Base-by-base conservation (phyloP, 2,113 vertebrate species). In the Chrysemys picta region DNA sequence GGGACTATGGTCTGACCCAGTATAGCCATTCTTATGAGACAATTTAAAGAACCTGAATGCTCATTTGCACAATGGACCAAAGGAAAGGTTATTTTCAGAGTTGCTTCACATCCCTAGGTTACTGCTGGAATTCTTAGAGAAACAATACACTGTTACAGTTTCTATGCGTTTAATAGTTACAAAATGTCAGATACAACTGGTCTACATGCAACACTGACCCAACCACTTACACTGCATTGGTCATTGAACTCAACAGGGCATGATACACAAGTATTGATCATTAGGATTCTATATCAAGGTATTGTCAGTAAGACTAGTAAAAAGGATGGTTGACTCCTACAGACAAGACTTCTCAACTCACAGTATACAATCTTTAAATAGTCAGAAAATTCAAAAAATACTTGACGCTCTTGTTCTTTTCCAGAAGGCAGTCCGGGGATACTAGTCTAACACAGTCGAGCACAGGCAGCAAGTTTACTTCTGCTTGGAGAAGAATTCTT, bases 401-500 rank as follows among this genome's bases (percentile, higher is more conserved):
- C 85, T 65, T 96, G 90, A 93, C 14, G 50, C 93, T 72, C 80
- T 96, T 97, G 95, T 90, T 96, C 82, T 97, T 95, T 42, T 91
- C 91, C 0, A 69, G 95, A 96, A 96, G 95, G 96, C 96, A 96
- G 91, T 14, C 13, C 5, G 50, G 16, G 13, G 50, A 50, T 50
- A 92, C 95, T 95, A 97, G 50, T 47, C 47, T 80, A 88, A 88
- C 31, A 80, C 38, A n/a, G 21, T n/a, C 17, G 57, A 8, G 72
- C 83, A 87, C 91, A 42, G 82, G 84, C 80, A 72, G 82, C 62
- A 87, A 17, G 17, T 81, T 98, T 98, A 98, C 89, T 98, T 98
- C 94, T 99, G 99, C 97, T 99, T 99, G 96, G 99, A 98, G 89
- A 99, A 99, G 98, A 99, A 99, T 88, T 99, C 99, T 99, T 99